Base-by-base conservation (phyloP, 1,140 invertebrate species). In the Heliconius melpomene region DNA sequence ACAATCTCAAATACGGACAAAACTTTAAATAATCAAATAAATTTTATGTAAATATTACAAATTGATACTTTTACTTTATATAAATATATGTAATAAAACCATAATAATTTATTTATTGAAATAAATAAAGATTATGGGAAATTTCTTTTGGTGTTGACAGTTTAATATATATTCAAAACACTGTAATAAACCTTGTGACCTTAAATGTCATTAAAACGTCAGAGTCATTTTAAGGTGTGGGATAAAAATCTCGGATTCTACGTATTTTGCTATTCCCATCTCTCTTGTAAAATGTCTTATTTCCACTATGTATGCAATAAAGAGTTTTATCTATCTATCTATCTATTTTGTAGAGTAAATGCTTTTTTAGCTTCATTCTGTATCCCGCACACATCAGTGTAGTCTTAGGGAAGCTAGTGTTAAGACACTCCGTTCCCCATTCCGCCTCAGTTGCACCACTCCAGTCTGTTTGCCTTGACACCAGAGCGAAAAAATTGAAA, bases 151-250 rank as follows among this genome's bases (percentile, higher is more conserved):
- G 36, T 72, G 71, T 38, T 72, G 36, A 66, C 60, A 66, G 60
- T 66, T 26, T 66, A n/a, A 72, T 72, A 72, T 38, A 72, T 72
- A 72, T 72, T 72, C 71, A 72, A 72, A 72, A 38, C 36, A 72
- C 71, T 38, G 3, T 38, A 72, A 40, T 72, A 72, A 72, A 72
- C 71, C 71, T 72, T 72, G 16, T 72, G 71, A 72, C 71, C 71
- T 40, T 40, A 23, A 72, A 38, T 72, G 71, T 20, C 71, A 72
- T 72, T 23, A 72, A 72, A 72, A 72, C 20, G 29, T 7, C 71
- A 40, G 29, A 40, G 36, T 23, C 7, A 40, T 72, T 38, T 72
- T 36, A 38, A 20, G 16, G 29, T 38, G 32, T 71, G 32, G 70
- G 26, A 38, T 72, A 72, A 40, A 72, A 38, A 72, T 66, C 60